Evolutionary conservation across 1,140 invertebrate species (phyloP).

Genomic region (Zaprionus tsacasi): DNA sequence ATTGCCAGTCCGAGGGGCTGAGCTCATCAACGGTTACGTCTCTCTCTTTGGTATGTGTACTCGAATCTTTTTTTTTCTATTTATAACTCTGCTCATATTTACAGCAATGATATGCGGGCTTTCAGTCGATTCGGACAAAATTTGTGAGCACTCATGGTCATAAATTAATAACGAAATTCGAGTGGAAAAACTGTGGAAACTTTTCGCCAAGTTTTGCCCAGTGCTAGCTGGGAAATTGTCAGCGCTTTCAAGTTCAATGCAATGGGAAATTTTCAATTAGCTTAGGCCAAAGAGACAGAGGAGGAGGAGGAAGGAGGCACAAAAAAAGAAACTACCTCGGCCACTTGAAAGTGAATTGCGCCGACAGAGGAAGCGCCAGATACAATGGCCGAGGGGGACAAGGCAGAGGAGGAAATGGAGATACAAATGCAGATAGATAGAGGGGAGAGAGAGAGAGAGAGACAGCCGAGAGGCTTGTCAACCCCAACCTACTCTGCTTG

Average conservation of each 20-base stretch:
- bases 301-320: constrained; percentile 4
- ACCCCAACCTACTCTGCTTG: constrained; percentile 72
- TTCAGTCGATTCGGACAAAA: constrained; percentile 27
- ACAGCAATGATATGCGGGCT: background rate
- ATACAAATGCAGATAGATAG: constrained; percentile 7
- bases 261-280: constrained; percentile 74
- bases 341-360: constrained; percentile 68
- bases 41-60: background rate
- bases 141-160: constrained; percentile 43
- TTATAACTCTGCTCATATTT: constrained; percentile 4
- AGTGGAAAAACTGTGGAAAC: constrained; percentile 50
- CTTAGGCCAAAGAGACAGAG: constrained; percentile 15
- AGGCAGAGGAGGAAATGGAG: constrained; percentile 6
- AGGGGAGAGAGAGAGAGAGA: constrained; percentile 9
- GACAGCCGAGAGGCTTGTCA: constrained; percentile 51
- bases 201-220: constrained; percentile 29
- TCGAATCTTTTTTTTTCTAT: background rate
- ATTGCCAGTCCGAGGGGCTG: background rate
- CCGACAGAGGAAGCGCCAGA: constrained; percentile 53
- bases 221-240: constrained; percentile 38
- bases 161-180: constrained; percentile 44
- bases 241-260: constrained; percentile 71
- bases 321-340: constrained; percentile 61
- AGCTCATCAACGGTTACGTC: constrained; percentile 1
- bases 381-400: constrained; percentile 17